Conservation (phyloP, 1,140 invertebrate species). For the Eriocheir sinensis region DNA sequence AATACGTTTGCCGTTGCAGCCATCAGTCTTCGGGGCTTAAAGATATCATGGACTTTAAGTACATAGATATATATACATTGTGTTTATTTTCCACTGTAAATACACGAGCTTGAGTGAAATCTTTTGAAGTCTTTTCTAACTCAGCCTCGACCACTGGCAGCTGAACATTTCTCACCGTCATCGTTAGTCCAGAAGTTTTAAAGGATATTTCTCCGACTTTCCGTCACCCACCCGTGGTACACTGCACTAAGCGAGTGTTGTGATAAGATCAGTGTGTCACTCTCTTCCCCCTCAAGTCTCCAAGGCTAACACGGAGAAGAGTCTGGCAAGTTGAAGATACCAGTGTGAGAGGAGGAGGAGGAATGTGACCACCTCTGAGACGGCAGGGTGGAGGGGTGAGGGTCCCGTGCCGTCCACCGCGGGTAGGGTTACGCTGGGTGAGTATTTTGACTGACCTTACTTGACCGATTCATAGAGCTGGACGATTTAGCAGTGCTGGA, state of each 20-base stretch:
- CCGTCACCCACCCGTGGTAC: not conserved
- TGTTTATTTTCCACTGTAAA: conserved; percentile 13
- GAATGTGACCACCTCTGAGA: conserved; percentile 3
- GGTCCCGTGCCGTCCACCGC: not conserved
- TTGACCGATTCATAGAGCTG: conserved; percentile 13
- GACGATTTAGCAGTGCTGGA: not conserved
- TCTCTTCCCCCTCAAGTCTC: not conserved
- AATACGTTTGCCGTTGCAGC: not conserved
- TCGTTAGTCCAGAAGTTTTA: not conserved
- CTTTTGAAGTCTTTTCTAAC: not conserved
- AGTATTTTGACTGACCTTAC: conserved; percentile 9
- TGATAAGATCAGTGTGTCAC: conserved; percentile 24
- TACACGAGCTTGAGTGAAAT: not conserved
- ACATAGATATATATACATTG: no score
- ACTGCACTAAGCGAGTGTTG: conserved; percentile 22
- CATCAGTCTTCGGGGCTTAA: not conserved
- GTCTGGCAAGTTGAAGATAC: not conserved
- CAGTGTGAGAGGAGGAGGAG: not conserved
- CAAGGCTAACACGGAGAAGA: conserved; percentile 13
- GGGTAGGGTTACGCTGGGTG: not conserved
- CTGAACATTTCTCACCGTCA: not conserved
- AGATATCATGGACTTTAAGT: not conserved
- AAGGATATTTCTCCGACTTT: conserved; percentile 12
- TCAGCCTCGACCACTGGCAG: not conserved
- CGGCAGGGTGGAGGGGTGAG: not conserved